A percentile compares a stretch with the other conserved stretches of the same genome.
phyloP scores from a whole-genome alignment of 1,140 invertebrate genomes.

The Camponotus vicinus region DNA sequence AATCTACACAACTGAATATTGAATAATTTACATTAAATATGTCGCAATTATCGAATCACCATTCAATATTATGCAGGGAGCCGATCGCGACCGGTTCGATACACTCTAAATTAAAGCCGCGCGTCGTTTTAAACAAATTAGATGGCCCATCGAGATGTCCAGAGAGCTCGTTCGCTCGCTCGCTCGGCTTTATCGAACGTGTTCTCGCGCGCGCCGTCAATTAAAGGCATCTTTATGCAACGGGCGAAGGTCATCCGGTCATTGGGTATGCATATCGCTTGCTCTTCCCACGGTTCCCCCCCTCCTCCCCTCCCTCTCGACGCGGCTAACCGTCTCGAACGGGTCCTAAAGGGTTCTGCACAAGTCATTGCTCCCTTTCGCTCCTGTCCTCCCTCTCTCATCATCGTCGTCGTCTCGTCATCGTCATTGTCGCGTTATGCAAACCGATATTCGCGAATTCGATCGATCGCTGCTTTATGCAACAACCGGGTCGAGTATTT shows the following conservation, averaged over 20 bases:
- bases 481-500: constrained; percentile 58
- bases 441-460: constrained; percentile 40
- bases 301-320: constrained; percentile 12
- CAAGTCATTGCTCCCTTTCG: constrained; percentile 28
- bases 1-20: too few species aligned
- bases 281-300: constrained; percentile 83
- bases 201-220: constrained; percentile 84
- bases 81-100: constrained; percentile 19
- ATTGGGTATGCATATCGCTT: constrained; percentile 84
- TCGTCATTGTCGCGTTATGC: constrained; percentile 35
- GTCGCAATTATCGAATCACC: constrained; percentile 31
- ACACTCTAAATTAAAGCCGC: constrained; percentile 46
- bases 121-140: constrained; percentile 62
- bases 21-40: background rate
- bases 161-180: constrained; percentile 35
- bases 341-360: constrained; percentile 80
- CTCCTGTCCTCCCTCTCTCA: background rate
- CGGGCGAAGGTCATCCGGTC: constrained; percentile 84
- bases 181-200: constrained; percentile 81
- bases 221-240: constrained; percentile 86
- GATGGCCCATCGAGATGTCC: constrained; percentile 62
- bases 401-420: background rate
- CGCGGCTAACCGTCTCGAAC: constrained; percentile 71
- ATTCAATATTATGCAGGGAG: constrained; percentile 31
- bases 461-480: constrained; percentile 25